Conservation (phyloP, 2,888 invertebrate species). For the Yponomeuta evonymella region DNA sequence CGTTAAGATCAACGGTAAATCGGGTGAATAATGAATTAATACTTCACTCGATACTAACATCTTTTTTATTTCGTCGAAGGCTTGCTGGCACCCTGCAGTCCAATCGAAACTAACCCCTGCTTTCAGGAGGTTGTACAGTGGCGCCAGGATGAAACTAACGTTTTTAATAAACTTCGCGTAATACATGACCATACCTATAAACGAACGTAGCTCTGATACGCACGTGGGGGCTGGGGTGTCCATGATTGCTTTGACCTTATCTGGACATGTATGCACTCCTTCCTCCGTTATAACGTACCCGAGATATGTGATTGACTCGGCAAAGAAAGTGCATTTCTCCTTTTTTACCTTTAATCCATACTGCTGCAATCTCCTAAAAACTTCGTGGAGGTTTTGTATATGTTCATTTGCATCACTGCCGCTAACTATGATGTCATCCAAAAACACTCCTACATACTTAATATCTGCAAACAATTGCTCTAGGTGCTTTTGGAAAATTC, state of each 20-base stretch:
- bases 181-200: conserved; percentile 26
- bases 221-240: conserved; percentile 19
- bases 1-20: conserved; percentile 20
- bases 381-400: too few species aligned
- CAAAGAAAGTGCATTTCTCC: conserved; percentile 24
- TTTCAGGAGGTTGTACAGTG: conserved; percentile 20
- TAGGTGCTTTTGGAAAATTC: too few species aligned
- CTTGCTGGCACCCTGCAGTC: conserved; percentile 11
- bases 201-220: conserved; percentile 24
- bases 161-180: conserved; percentile 23
- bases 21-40: conserved; percentile 20
- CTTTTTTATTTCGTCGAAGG: conserved; percentile 19
- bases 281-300: conserved; percentile 19
- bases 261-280: conserved; percentile 25
- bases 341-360: conserved; percentile 19
- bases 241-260: conserved; percentile 23
- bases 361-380: conserved; percentile 11
- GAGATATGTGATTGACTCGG: neutral
- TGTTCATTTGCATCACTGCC: too few species aligned
- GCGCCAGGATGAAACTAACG: conserved; percentile 20
- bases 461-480: conserved; percentile 12
- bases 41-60: conserved; percentile 17
- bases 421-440: conserved; percentile 6
- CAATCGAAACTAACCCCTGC: conserved; percentile 19
- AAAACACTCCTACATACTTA: conserved; percentile 24